Base-by-base conservation (phyloP, 2,797 vertebrate genomes). In the Phalanger gymnotis region DNA sequence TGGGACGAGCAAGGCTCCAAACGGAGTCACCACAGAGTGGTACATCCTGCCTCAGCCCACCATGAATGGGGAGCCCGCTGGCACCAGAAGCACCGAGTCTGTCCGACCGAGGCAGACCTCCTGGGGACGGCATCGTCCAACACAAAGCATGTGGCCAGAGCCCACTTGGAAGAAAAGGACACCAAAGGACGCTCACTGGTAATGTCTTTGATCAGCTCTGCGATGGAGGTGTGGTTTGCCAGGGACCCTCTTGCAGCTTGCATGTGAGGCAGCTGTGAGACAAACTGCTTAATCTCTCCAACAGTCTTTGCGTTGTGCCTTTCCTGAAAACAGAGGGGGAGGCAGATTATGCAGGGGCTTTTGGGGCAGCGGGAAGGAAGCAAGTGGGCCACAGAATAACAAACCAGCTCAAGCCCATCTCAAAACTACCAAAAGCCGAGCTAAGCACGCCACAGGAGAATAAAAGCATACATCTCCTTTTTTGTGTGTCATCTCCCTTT, bases 271-370 rank as follows among this genome's bases (percentile, higher is more conserved):
- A 99, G 54, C 99, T 99, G 99, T 0, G 99, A 99, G 54, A 99
- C 99, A 97, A 99, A 99, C 98, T 99, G 99, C 98, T 99, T 99
- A 92, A 99, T 99, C 98, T 99, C 99, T 1, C 99, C 99, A 7
- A 99, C 99, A 0, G 99, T 99, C 98, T 99, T 99, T 0, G 99
- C 99, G 0, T 99, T 99, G 98, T 99, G 99, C 54, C 99, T 99
- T 90, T 99, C 99, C 99, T 99, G 97, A 61, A 81, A 97, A 81
- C 0, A 93, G 58, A 92, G 4, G 0, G 93, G 98, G 97, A 0
- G 0, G 47, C 1, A 0, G 66, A 4, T 12, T 7, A 0, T 53
- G 90, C 25, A 30, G 53, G 27, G 28, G 4, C 54, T 81, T 51
- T 51, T 2, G 3, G 57, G 53, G 61, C 61, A 66, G 61, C 1